Percentiles rank a stretch among this genome's conserved stretches.
Evolutionary conservation across 2,888 invertebrate genomes (phyloP).

Genomic region (Didymodactylos carnosus): DNA sequence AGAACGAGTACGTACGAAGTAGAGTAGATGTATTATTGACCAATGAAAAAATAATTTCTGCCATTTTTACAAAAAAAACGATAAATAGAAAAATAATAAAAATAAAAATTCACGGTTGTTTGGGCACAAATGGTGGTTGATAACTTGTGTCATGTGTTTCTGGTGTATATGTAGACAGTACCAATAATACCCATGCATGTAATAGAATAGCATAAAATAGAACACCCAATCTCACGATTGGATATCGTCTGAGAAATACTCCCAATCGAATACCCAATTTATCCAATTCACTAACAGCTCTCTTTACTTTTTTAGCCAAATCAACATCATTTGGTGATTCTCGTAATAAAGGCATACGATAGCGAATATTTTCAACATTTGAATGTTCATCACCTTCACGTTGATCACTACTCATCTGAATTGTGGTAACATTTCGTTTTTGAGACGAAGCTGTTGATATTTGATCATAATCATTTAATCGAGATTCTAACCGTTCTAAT

Average conservation of each 20-base stretch:
- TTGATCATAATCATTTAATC: slow-evolving; percentile 13
- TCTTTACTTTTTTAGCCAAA: slow-evolving; percentile 53
- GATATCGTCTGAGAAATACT: slow-evolving; percentile 57
- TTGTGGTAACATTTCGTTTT: neutral
- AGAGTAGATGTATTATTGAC: neutral
- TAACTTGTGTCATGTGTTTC: slow-evolving; percentile 35
- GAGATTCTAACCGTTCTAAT: slow-evolving; percentile 1
- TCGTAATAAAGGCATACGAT: slow-evolving; percentile 47
- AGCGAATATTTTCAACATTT: slow-evolving; percentile 20
- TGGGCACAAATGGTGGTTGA: neutral
- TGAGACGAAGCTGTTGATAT: slow-evolving; percentile 9
- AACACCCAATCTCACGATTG: slow-evolving; percentile 58
- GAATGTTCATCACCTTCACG: slow-evolving; percentile 49
- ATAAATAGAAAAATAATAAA: neutral
- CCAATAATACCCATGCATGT: slow-evolving; percentile 61
- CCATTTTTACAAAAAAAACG: neutral
- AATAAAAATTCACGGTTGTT: neutral
- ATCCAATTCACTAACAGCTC: slow-evolving; percentile 55
- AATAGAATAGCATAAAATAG: slow-evolving; percentile 52
- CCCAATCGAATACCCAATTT: slow-evolving; percentile 55
- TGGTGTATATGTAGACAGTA: slow-evolving; percentile 53
- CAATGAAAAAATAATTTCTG: neutral
- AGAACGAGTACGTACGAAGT: neutral
- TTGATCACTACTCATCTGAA: slow-evolving; percentile 41
- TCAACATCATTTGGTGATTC: slow-evolving; percentile 57